Evolutionary conservation across 2,888 invertebrate genomes (phyloP), one percentile per base, ranked within the genome.

Genomic region (Athripsodes cinereus): DNA sequence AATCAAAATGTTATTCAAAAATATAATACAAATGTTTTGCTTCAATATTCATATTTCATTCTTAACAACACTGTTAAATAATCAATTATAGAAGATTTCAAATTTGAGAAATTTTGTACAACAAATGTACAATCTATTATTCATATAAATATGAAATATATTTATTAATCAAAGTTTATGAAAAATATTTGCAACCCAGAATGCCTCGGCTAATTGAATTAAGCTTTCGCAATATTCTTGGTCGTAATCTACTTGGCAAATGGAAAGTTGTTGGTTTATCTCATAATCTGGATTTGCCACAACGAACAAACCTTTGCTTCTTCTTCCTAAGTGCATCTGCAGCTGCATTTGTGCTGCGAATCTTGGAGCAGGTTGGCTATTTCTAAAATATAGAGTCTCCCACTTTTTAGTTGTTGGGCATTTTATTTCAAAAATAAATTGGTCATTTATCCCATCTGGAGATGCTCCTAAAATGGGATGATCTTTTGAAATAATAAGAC

Each of bases 381-480:
- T 18, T 46, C 20, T 49, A 19, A 49, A 19, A 20, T 49, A 49
- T 49, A 19, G 5, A 19, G 6, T 11, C 11, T 31, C 31, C 31
- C 31, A 31, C 16, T 46, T 46, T 8, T 8, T 10, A 11, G 19
- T 19, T 10, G 49, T 3, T 20, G 49, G 49, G 18, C 49, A 49
- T 49, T 49, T 49, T 5, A 49, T 21, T 20, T 49, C 49, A 16
- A 49, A 11, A 8, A 49, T 20, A 49, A 10, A 49, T 8, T 49
- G 8, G 3, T 49, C 49, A 49, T 21, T 6, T n/a, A 20, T 6
- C 8, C n/a, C 49, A 21, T 49, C 49, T 19, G 49, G 49, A 10
- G 49, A 49, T 20, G 49, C 22, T 16, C 49, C 49, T 5, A 49
- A 49, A 19, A 49, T 49, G 22, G 49, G 49, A 49, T 49, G 49